Evolutionary conservation across 2,113 vertebrate species (phyloP).

Genomic region (Seriola quinqueradiata): DNA sequence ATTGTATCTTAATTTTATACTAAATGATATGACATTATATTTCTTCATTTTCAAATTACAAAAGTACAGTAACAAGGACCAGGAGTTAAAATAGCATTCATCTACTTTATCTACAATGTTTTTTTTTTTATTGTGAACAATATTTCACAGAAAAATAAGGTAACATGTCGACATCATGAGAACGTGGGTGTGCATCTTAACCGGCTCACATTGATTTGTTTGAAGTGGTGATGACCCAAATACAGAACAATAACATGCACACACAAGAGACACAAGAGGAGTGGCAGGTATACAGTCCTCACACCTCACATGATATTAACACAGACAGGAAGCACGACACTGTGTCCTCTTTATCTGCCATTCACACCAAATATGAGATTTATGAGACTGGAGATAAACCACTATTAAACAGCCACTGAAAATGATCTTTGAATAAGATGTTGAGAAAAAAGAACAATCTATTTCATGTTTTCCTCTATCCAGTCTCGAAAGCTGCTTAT

Average conservation of each 20-base stretch:
- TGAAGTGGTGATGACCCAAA: constrained; percentile 7
- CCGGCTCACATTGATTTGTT: background rate
- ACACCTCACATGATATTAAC: background rate
- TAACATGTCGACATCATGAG: background rate
- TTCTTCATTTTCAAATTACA: no score
- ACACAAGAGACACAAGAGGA: background rate
- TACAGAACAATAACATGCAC: constrained; percentile 16
- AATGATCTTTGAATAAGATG: background rate
- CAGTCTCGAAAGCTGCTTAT: constrained; percentile 90
- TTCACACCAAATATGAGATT: no score
- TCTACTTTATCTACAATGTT: background rate
- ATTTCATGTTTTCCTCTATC: constrained; percentile 91
- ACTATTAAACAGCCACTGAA: background rate
- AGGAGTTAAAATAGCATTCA: background rate
- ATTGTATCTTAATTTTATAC: background rate
- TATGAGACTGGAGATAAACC: no score
- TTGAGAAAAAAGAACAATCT: background rate
- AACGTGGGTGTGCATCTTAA: background rate
- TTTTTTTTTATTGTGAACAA: background rate
- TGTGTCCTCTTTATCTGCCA: no score
- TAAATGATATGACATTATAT: no score
- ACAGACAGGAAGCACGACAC: no score
- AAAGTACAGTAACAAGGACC: background rate
- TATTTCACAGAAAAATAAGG: background rate
- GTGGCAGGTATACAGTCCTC: background rate